A percentile compares a stretch with the other conserved stretches of the same genome.
phyloP scores from a whole-genome alignment of 2,888 invertebrate species.

The Acrobasis suavella region DNA sequence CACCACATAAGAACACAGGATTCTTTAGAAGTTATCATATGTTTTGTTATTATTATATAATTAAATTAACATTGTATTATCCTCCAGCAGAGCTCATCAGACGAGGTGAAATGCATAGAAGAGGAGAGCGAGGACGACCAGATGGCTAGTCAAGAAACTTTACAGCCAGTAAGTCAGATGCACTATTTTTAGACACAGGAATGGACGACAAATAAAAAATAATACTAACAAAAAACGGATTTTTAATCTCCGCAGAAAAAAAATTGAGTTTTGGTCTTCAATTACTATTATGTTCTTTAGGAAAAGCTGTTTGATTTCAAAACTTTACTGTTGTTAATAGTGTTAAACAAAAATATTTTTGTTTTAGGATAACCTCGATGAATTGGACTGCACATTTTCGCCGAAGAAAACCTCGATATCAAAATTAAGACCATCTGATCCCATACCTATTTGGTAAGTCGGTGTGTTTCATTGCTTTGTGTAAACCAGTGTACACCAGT shows the following conservation, averaged over 20 bases:
- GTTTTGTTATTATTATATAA: too few relatives aligned
- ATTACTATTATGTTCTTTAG: too few relatives aligned
- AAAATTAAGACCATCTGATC: slow-evolving; percentile 84
- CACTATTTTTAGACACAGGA: not conserved
- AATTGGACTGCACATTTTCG: slow-evolving; percentile 65
- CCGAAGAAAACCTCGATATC: slow-evolving; percentile 60
- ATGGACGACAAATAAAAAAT: too few relatives aligned
- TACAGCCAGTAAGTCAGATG: slow-evolving; percentile 64
- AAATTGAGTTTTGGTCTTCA: too few relatives aligned
- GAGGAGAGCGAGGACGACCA: slow-evolving; percentile 86
- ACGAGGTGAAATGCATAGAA: slow-evolving; percentile 87
- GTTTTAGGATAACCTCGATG: slow-evolving; percentile 57
- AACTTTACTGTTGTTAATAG: not conserved
- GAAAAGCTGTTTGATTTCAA: too few relatives aligned
- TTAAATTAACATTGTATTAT: not conserved
- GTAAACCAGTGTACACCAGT: too few relatives aligned
- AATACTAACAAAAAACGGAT: too few relatives aligned
- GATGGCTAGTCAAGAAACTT: slow-evolving; percentile 76
- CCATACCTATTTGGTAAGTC: slow-evolving; percentile 88
- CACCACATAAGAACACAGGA: too few relatives aligned
- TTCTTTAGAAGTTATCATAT: too few relatives aligned
- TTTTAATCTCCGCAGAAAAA: too few relatives aligned
- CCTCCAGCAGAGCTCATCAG: slow-evolving; percentile 82
- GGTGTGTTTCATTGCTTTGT: slow-evolving; percentile 11
- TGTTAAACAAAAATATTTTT: not conserved